Conservation (phyloP, 2,888 invertebrate species). For the Anthoptus insignis region DNA sequence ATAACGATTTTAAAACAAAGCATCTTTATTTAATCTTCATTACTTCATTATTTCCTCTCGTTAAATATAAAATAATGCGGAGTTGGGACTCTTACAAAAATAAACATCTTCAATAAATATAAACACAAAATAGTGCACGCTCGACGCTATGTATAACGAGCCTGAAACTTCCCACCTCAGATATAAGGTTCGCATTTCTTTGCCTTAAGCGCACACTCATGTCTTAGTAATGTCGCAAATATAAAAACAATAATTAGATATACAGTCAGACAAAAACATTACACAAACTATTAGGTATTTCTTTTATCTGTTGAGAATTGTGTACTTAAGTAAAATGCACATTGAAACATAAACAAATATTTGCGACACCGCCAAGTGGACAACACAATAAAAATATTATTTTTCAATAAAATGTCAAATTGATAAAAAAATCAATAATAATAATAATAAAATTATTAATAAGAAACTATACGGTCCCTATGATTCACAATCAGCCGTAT, state of each 20-base stretch:
- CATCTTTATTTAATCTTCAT: conserved; percentile 75
- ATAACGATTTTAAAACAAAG: conserved; percentile 70
- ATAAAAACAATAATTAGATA: conserved; percentile 6
- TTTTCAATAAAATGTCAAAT: conserved; percentile 69
- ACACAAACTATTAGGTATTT: no score
- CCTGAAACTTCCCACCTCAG: no score
- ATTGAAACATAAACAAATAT: conserved; percentile 15
- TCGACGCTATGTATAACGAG: no score
- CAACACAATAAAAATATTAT: conserved; percentile 48
- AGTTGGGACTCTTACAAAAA: conserved; percentile 76
- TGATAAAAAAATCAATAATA: conserved; percentile 58
- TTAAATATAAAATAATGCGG: conserved; percentile 70
- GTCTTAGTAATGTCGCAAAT: conserved; percentile 21
- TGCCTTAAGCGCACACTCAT: conserved; percentile 14
- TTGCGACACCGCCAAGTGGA: conserved; percentile 40
- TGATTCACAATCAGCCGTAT: conserved; percentile 75
- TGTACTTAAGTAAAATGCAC: conserved; percentile 1
- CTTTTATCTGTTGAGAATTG: not conserved
- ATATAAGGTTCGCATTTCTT: not conserved
- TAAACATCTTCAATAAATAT: conserved; percentile 84
- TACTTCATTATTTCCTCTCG: conserved; percentile 65
- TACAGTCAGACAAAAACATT: no score
- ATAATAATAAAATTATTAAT: conserved; percentile 54
- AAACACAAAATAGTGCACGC: conserved; percentile 49
- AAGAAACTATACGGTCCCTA: conserved; percentile 58